A percentile compares a stretch with the other conserved stretches of the same genome.
Evolutionary conservation across 1,140 invertebrate genomes (phyloP).

Genomic region (Aradophagus sp.): DNA sequence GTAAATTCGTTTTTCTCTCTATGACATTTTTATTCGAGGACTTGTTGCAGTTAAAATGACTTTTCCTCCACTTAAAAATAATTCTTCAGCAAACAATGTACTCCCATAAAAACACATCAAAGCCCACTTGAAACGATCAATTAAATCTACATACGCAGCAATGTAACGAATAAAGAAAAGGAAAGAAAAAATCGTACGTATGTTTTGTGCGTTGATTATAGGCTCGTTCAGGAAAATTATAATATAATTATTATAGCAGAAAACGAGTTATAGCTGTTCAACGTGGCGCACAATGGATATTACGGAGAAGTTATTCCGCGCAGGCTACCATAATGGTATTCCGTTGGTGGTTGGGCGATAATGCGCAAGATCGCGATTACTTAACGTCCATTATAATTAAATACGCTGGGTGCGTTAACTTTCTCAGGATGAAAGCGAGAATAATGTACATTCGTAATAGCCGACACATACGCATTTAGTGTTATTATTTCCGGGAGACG

Average conservation of each 20-base stretch:
- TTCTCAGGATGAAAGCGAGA: conserved; percentile 74
- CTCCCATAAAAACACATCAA: conserved; percentile 3
- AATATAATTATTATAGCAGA: conserved; percentile 48
- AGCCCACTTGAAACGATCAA: conserved; percentile 19
- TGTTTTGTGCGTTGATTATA: conserved; percentile 31
- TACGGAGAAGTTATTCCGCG: conserved; percentile 40
- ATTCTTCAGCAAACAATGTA: too few relatives aligned
- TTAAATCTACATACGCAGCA: conserved; percentile 21
- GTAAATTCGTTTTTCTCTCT: too few relatives aligned
- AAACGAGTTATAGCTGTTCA: conserved; percentile 41
- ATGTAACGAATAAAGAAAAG: background rate
- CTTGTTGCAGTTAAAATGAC: too few relatives aligned
- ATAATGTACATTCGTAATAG: conserved; percentile 71
- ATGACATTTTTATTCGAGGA: too few relatives aligned
- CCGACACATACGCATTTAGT: conserved; percentile 61
- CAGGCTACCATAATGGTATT: conserved; percentile 41
- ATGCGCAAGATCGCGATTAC: conserved; percentile 65
- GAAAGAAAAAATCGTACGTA: conserved; percentile 18
- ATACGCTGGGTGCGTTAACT: conserved; percentile 71
- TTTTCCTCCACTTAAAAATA: too few relatives aligned
- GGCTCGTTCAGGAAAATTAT: conserved; percentile 35
- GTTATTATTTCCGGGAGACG: conserved; percentile 60
- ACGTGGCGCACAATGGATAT: conserved; percentile 35
- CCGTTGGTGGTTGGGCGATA: conserved; percentile 53
- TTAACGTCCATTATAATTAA: conserved; percentile 74